These are phyloP conservation scores for Scortum barcoo DNA, from an alignment of 2,113 vertebrate genomes.

Conservation along the genomic window DNA sequence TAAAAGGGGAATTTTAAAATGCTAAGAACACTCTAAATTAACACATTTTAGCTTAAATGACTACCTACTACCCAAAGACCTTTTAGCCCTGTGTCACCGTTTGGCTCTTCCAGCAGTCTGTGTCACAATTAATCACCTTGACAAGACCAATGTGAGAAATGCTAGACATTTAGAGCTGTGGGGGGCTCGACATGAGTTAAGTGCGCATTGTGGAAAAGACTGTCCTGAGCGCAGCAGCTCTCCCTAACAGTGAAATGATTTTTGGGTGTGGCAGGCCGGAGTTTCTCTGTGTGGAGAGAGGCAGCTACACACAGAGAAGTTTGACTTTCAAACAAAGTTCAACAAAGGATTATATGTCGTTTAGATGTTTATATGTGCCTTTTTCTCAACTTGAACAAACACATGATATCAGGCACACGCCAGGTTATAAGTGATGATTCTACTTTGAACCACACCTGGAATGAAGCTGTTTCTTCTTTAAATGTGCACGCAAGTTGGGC, in stretches of 20 bases:
- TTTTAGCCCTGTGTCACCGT: background rate
- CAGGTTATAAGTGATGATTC: background rate
- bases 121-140: slow-evolving; percentile 59
- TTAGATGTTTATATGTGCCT: background rate
- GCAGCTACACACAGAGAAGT: slow-evolving; percentile 51
- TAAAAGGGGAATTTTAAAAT: slow-evolving; percentile 1
- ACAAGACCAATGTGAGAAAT: slow-evolving; percentile 57
- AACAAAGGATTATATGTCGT: slow-evolving; percentile 20
- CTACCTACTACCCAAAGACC: background rate
- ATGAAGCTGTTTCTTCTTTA: background rate
- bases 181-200: slow-evolving; percentile 5
- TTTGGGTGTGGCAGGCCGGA: slow-evolving; percentile 83
- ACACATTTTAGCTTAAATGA: background rate
- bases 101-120: slow-evolving; percentile 15
- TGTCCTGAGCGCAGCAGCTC: slow-evolving; percentile 29
- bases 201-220: slow-evolving; percentile 12
- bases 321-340: slow-evolving; percentile 48
- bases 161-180: slow-evolving; percentile 48
- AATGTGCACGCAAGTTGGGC: background rate
- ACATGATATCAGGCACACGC: background rate
- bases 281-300: slow-evolving; percentile 47
- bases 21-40: background rate
- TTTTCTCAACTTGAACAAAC: slow-evolving; percentile 13
- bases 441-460: slow-evolving; percentile 7
- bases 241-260: slow-evolving; percentile 34